A percentile compares a stretch with the other conserved stretches of the same genome.
phyloP scores from a whole-genome alignment of 2,797 vertebrate genomes.

The Trachops cirrhosus region DNA sequence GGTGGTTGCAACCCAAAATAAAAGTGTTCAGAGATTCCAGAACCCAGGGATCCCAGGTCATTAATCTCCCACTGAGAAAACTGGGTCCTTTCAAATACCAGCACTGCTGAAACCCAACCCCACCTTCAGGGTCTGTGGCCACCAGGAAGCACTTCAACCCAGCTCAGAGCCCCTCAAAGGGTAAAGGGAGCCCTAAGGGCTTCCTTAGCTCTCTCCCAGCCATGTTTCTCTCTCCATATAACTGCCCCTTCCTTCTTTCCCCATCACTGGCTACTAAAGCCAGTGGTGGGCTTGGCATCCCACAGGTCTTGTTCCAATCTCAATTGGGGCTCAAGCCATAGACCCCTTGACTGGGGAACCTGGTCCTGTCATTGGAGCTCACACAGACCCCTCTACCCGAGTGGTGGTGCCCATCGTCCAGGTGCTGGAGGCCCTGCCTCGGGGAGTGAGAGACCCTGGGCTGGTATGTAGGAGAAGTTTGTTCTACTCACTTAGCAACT shows the following conservation, averaged over 20 bases:
- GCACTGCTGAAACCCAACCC: neutral
- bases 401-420: slow-evolving; percentile 87
- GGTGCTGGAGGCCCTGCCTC: slow-evolving; percentile 80
- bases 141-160: neutral
- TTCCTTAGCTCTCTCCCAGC: neutral
- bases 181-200: neutral
- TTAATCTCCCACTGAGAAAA: neutral
- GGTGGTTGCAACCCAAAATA: neutral
- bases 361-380: slow-evolving; percentile 88
- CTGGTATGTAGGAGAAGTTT: slow-evolving; percentile 80
- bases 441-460: slow-evolving; percentile 80
- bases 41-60: neutral
- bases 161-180: neutral
- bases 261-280: neutral
- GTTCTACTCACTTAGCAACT: neutral
- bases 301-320: slow-evolving; percentile 90
- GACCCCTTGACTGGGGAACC: slow-evolving; percentile 87
- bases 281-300: neutral
- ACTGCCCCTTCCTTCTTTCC: neutral
- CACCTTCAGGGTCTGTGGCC: neutral
- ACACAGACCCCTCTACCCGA: slow-evolving; percentile 81
- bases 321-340: slow-evolving; percentile 85
- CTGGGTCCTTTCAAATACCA: neutral
- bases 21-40: neutral
- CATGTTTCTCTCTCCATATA: neutral